These are phyloP conservation scores for Drosophila paranaensis DNA, from an alignment of 2,888 invertebrate genomes.

Conservation along the genomic window DNA sequence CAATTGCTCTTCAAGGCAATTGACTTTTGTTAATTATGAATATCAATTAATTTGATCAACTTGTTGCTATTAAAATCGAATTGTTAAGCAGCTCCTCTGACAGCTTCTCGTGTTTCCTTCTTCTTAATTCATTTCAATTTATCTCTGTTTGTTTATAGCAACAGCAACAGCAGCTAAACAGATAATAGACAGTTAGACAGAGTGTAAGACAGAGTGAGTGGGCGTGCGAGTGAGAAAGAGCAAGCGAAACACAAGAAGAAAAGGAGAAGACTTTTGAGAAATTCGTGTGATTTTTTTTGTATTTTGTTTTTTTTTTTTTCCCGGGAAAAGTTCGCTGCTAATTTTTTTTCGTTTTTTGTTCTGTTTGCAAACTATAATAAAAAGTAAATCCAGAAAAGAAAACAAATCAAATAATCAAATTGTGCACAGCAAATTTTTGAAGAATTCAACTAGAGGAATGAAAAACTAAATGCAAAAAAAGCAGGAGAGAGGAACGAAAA, in stretches of 20 bases:
- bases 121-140: not conserved
- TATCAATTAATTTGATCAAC: slow-evolving; percentile 50
- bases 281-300: slow-evolving; percentile 17
- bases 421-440: slow-evolving; percentile 17
- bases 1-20: not conserved
- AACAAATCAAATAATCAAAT: slow-evolving; percentile 13
- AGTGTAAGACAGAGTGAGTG: not conserved
- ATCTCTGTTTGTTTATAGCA: not conserved
- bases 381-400: slow-evolving; percentile 17
- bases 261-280: slow-evolving; percentile 21
- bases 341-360: slow-evolving; percentile 50
- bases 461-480: slow-evolving; percentile 45
- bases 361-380: slow-evolving; percentile 36
- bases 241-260: slow-evolving; percentile 5
- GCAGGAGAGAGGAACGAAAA: slow-evolving; percentile 10
- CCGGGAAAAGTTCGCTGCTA: slow-evolving; percentile 15
- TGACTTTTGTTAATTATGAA: slow-evolving; percentile 23
- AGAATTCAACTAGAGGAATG: slow-evolving; percentile 34
- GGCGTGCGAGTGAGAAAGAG: not conserved
- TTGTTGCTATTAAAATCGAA: slow-evolving; percentile 54
- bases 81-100: not conserved
- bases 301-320: slow-evolving; percentile 9
- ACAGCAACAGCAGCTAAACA: not conserved
- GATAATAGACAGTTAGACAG: not conserved
- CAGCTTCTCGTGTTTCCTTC: not conserved